Base-by-base conservation (phyloP, 2,888 invertebrate species). In the Urechis unicinctus region DNA sequence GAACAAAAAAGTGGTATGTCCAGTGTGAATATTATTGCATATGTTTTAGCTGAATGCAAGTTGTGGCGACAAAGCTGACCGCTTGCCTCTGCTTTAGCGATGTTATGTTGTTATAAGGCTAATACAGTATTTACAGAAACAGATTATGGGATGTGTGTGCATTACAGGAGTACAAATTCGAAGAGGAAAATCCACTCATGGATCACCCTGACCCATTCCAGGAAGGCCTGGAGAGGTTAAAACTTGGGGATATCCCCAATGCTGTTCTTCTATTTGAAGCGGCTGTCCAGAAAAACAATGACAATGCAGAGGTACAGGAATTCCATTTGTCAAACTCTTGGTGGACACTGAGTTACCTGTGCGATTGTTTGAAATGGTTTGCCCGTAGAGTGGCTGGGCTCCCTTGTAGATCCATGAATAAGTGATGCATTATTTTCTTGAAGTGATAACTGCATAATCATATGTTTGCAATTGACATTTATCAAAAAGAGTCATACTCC, bases 221-320 rank as follows among this genome's bases (percentile, higher is more conserved):
- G 74, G 87, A 89, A 68, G 96, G 95, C 0, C 86, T 91, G 73
- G 84, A 86, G 66, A 86, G 88, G 72, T 79, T 96, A 62, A 84
- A 85, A 67, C 84, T 85, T 66, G 95, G 95, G 9, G 96, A 97
- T 78, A 84, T 97, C 63, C 92, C 96, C 30, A 90, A 92, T 66
- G 97, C 98, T 21, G 94, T 95, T 0, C 79, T 97, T 28, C 89
- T 94, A 71, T 97, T 98, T 80, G 98, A 98, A 80, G 91, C 92
- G 51, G 95, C 96, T 9, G 92, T 87, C 2, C 88, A 89, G 70
- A 87, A 91, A 72, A 83, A 88, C 50, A 85, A 88, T 1, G 82
- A 86, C 50, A 88, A 88, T 69, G 81, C 85, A 0, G 88, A 91
- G 78, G 88, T 77, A 65, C 45, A 52, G n/a, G n/a, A 43, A 41